Base-by-base conservation (phyloP, 2,113 vertebrate genomes). In the Mormyrus lacerda region DNA sequence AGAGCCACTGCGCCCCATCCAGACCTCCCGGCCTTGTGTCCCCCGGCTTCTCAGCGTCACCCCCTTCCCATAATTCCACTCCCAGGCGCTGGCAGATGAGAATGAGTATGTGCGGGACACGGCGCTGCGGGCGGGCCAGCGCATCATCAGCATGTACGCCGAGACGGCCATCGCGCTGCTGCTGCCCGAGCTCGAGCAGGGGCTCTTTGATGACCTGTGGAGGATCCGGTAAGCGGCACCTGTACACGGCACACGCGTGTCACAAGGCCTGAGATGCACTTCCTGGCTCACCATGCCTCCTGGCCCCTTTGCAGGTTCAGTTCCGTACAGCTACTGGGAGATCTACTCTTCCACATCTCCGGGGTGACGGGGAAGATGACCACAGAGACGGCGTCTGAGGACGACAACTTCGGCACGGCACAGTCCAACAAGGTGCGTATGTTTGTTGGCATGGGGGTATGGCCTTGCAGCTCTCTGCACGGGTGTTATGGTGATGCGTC, bases 301-400 rank as follows among this genome's bases (percentile, higher is more conserved):
- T 13, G 85, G n/a, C 10, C 27, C 15, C 13, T 39, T 19, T 53
- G 5, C 92, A 99, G 98, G 94, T 99, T 98, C 93, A 99, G 98
- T 93, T 99, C 98, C 0, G 98, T 99, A 91, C 98, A 99, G 95
- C 96, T 99, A 90, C 98, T 99, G 15, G 98, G 98, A 90, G 98
- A 99, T 92, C 96, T 99, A 84, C 92, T 99, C 0, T 99, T 99
- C 96, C 98, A 99, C 88, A 99, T 99, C 92, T 99, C 98, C 0
- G 98, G 98, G 88, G 98, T 99, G 91, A 97, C 98, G 0, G 98
- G 98, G 79, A 99, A 99, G 95, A 99, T 99, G 98, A 99, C 98
- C 39, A 99, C 98, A 21, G 98, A 99, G 93, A 99, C 98, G 0
- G 98, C 98, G 2, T 99, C 98, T 0, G 98, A 99, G 91, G 98